Conservation (phyloP, 2,888 invertebrate genomes). For the Nowickia ferox region DNA sequence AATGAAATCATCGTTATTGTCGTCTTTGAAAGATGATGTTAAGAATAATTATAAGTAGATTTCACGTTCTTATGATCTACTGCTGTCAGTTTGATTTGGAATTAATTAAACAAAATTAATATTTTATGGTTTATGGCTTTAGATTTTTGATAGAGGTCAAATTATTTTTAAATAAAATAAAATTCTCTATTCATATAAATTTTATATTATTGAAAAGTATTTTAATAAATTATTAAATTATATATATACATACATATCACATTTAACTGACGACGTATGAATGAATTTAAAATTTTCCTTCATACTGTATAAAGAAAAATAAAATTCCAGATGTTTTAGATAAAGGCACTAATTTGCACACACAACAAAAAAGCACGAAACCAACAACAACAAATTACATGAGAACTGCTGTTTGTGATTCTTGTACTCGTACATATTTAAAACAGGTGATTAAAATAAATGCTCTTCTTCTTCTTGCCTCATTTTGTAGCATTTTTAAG, state of each 20-base stretch:
- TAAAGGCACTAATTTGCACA: constrained; percentile 40
- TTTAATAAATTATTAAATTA: too few species aligned
- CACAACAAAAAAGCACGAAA: neutral
- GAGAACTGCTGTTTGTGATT: constrained; percentile 16
- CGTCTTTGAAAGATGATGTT: constrained; percentile 11
- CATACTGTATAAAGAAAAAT: constrained; percentile 22
- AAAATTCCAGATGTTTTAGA: constrained; percentile 46
- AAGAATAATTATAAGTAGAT: neutral
- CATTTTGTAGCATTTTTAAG: constrained; percentile 41
- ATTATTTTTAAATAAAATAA: too few species aligned
- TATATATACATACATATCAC: too few species aligned
- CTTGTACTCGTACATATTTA: constrained; percentile 33
- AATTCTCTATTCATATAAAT: too few species aligned
- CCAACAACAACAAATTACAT: neutral
- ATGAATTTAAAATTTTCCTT: constrained; percentile 3
- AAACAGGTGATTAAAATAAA: constrained; percentile 65
- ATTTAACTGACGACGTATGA: neutral
- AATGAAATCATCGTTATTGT: constrained; percentile 10
- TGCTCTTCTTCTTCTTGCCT: constrained; percentile 48
- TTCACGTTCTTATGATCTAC: constrained; percentile 1
- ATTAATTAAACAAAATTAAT: neutral
- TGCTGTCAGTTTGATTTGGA: constrained; percentile 19
- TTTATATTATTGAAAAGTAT: too few species aligned
- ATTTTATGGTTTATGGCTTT: neutral
- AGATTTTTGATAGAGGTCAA: too few species aligned